Conservation (phyloP, 2,113 vertebrate species). For the Myxocyprinus asiaticus region DNA sequence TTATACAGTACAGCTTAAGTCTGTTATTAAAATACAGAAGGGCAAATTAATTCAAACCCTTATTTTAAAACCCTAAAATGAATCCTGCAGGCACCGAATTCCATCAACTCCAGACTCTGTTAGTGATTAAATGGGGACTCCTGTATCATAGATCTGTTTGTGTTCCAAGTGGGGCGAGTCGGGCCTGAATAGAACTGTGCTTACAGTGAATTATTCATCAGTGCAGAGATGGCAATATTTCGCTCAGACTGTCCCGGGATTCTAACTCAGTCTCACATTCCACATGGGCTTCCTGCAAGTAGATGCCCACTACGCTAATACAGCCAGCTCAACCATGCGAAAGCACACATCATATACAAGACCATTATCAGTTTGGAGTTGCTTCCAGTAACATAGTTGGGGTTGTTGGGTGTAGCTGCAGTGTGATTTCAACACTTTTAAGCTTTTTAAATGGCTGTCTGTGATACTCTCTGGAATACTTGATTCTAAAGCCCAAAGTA, state of each 20-base stretch:
- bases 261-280: neutral
- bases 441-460: too few relatives aligned
- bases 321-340: neutral
- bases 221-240: neutral
- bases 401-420: too few relatives aligned
- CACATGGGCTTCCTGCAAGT: conserved; percentile 15
- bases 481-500: too few relatives aligned
- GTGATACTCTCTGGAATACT: too few relatives aligned
- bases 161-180: neutral
- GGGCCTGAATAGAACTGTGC: conserved; percentile 40
- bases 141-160: conserved; percentile 25
- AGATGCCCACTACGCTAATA: neutral
- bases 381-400: neutral
- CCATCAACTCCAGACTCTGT: neutral
- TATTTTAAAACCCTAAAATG: too few relatives aligned
- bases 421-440: too few relatives aligned
- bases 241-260: neutral
- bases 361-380: too few relatives aligned
- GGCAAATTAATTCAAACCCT: too few relatives aligned
- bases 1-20: too few relatives aligned
- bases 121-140: neutral
- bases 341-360: neutral
- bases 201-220: conserved; percentile 51
- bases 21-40: too few relatives aligned
- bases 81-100: too few relatives aligned